These are phyloP conservation scores for Myopa tessellatipennis DNA, from an alignment of 2,888 invertebrate species.

Conservation along the genomic window DNA sequence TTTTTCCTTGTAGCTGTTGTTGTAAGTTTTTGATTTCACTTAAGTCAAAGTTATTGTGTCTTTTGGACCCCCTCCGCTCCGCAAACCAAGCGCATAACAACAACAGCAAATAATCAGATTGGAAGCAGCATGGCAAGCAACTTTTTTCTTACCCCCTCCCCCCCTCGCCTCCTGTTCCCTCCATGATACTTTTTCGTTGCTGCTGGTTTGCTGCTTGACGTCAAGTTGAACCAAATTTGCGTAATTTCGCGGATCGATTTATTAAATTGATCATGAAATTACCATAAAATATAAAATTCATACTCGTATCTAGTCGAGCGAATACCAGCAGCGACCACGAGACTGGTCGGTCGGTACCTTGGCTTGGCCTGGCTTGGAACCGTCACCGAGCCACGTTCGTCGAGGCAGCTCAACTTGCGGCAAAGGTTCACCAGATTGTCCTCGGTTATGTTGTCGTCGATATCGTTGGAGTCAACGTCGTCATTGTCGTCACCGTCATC, in stretches of 20 bases:
- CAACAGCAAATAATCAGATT: neutral
- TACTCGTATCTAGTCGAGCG: neutral
- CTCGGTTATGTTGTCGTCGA: neutral
- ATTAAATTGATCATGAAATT: conserved; percentile 58
- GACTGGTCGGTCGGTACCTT: too few relatives aligned
- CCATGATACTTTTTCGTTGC: neutral
- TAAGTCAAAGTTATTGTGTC: neutral
- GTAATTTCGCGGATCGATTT: conserved; percentile 51
- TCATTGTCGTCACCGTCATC: conserved; percentile 39
- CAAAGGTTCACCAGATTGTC: conserved; percentile 30
- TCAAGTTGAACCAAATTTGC: conserved; percentile 33
- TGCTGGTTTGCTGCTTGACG: neutral
- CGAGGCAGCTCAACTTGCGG: neutral
- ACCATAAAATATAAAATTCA: conserved; percentile 54
- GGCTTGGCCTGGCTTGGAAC: neutral
- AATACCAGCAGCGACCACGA: neutral
- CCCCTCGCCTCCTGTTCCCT: neutral
- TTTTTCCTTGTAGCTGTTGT: neutral
- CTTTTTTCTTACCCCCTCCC: neutral
- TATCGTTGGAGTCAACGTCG: neutral
- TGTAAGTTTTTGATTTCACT: conserved; percentile 10
- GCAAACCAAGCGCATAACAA: too few relatives aligned
- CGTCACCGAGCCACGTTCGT: neutral
- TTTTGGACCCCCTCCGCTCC: neutral
- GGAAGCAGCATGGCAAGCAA: neutral